Conservation (phyloP, 2,797 vertebrate species). For the Neoniphon sammara region DNA sequence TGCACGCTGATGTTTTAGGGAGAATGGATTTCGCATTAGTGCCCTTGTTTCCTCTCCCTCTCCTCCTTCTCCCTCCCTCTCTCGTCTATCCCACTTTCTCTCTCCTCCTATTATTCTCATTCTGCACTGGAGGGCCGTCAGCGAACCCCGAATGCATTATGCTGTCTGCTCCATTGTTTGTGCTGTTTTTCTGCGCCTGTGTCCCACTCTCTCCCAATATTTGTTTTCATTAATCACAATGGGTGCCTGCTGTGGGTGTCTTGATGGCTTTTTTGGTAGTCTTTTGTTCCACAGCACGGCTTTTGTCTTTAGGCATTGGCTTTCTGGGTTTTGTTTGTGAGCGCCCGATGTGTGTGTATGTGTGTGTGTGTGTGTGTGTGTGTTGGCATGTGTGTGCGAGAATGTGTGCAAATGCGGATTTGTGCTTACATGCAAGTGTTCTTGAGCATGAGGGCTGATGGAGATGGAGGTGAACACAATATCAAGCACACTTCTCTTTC, state of each 20-base stretch:
- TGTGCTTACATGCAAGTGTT: constrained; percentile 20
- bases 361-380: constrained; percentile 56
- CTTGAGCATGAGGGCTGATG: constrained; percentile 13
- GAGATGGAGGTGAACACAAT: constrained; percentile 38
- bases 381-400: constrained; percentile 7
- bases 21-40: constrained; percentile 76
- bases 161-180: constrained; percentile 81
- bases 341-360: constrained; percentile 22
- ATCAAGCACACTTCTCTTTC: constrained; percentile 19
- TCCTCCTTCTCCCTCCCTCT: constrained; percentile 52
- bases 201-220: constrained; percentile 84
- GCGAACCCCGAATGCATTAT: constrained; percentile 78
- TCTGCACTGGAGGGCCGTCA: constrained; percentile 79
- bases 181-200: constrained; percentile 75
- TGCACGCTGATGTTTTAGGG: constrained; percentile 44
- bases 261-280: constrained; percentile 84
- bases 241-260: constrained; percentile 88
- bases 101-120: constrained; percentile 78
- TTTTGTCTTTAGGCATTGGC: constrained; percentile 77
- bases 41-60: constrained; percentile 66
- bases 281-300: constrained; percentile 78
- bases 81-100: constrained; percentile 63
- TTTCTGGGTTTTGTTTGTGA: constrained; percentile 67
- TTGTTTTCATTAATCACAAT: constrained; percentile 94
- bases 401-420: constrained; percentile 42